Evolutionary conservation across 2,113 vertebrate genomes (phyloP).

Genomic region (Pyrgilauda ruficollis): DNA sequence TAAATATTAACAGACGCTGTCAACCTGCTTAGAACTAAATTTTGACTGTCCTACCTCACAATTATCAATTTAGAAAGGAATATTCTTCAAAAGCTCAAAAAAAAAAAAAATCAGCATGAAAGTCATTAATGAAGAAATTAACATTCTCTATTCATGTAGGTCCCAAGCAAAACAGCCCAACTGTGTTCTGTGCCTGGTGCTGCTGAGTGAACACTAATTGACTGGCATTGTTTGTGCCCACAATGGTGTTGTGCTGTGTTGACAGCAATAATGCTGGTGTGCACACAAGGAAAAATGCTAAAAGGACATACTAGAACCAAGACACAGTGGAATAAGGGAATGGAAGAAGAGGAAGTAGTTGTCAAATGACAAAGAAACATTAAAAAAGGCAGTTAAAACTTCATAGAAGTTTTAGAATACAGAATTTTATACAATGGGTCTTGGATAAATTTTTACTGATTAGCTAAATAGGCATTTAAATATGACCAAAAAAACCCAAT

Average conservation of each 20-base stretch:
- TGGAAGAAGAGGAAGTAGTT: neutral
- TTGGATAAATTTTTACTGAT: neutral
- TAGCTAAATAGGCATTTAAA: neutral
- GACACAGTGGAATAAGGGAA: neutral
- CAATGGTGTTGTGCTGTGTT: neutral
- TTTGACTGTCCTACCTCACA: constrained; percentile 13
- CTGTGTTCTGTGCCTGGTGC: neutral
- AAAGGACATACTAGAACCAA: neutral
- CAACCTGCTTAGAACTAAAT: constrained; percentile 19
- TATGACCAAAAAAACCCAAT: neutral
- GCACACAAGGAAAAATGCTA: neutral
- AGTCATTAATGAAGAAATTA: constrained; percentile 29
- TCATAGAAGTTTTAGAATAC: neutral
- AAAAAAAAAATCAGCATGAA: neutral
- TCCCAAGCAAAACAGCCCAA: neutral
- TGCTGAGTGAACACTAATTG: neutral
- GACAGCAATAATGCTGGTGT: neutral
- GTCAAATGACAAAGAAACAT: neutral
- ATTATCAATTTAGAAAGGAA: constrained; percentile 11
- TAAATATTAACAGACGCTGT: constrained; percentile 58
- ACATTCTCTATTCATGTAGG: neutral
- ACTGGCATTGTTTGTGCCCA: neutral
- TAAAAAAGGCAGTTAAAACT: neutral
- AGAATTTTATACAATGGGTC: neutral
- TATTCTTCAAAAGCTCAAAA: neutral